Percentiles rank a stretch among this genome's conserved stretches.
Conservation (phyloP, 2,888 invertebrate genomes). For the Anthrax anthrax region DNA sequence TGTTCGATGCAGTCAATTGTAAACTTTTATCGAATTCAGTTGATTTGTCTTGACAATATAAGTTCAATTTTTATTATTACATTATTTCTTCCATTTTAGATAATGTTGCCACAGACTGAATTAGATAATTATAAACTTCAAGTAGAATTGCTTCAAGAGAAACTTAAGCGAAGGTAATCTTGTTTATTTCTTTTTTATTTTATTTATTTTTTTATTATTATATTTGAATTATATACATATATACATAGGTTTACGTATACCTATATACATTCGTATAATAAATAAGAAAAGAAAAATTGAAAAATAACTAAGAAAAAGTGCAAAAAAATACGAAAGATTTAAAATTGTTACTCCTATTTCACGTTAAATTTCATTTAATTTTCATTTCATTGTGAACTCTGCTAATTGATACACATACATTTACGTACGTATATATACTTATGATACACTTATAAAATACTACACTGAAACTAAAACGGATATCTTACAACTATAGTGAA, state of each 20-base stretch:
- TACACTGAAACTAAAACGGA: too few relatives aligned
- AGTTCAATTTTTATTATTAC: too few relatives aligned
- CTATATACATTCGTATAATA: too few relatives aligned
- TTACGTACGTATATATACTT: too few relatives aligned
- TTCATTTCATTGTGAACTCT: conserved; percentile 8
- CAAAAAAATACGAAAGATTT: too few relatives aligned
- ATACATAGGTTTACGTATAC: too few relatives aligned
- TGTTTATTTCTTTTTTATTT: not conserved
- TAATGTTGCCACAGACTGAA: conserved; percentile 30
- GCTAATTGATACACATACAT: too few relatives aligned
- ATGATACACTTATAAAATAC: too few relatives aligned
- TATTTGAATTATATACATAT: too few relatives aligned
- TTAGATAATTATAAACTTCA: conserved; percentile 33
- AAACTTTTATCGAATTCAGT: not conserved
- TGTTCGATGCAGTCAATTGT: conserved; percentile 2
- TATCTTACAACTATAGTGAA: conserved; percentile 34
- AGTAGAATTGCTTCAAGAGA: conserved; percentile 32
- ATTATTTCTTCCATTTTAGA: not conserved
- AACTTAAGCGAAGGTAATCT: conserved; percentile 27
- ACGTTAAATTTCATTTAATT: not conserved
- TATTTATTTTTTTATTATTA: not conserved
- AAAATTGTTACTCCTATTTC: too few relatives aligned
- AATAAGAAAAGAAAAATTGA: too few relatives aligned
- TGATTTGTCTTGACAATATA: not conserved
- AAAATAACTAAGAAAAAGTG: too few relatives aligned